Conservation (phyloP, 2,113 vertebrate species). For the Camarhynchus parvulus region DNA sequence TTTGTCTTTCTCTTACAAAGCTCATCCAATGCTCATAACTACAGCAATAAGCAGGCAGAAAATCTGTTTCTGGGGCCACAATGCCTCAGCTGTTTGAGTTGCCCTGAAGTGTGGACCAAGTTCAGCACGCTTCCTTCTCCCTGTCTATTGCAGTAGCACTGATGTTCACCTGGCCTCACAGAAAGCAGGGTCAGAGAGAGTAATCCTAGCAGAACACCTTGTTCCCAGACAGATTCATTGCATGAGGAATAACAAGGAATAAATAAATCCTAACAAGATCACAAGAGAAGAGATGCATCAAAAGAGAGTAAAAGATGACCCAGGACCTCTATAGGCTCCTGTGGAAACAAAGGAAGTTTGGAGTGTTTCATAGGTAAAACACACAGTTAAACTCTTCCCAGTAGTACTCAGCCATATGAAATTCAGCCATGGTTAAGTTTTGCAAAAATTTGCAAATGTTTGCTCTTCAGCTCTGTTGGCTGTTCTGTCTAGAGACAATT, state of each 20-base stretch:
- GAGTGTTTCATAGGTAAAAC: background rate
- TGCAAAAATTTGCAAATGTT: background rate
- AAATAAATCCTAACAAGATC: background rate
- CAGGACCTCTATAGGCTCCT: background rate
- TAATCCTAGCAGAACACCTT: background rate
- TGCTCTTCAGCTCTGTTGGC: background rate
- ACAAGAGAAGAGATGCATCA: background rate
- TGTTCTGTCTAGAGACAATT: background rate
- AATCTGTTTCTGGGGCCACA: background rate
- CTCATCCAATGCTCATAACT: background rate
- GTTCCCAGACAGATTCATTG: accelerated
- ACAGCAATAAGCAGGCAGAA: background rate
- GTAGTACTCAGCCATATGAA: background rate
- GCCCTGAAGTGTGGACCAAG: background rate
- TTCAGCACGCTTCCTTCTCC: background rate
- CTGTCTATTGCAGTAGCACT: background rate
- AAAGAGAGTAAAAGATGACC: background rate
- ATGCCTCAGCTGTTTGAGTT: background rate
- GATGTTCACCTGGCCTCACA: background rate
- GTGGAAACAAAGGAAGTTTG: background rate
- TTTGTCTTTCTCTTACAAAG: background rate
- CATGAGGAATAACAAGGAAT: background rate
- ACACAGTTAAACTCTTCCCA: background rate
- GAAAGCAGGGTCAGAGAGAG: background rate
- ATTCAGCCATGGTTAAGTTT: background rate